Evolutionary conservation across 1,140 invertebrate species (phyloP).

Genomic region (Euura saliciscinereae): DNA sequence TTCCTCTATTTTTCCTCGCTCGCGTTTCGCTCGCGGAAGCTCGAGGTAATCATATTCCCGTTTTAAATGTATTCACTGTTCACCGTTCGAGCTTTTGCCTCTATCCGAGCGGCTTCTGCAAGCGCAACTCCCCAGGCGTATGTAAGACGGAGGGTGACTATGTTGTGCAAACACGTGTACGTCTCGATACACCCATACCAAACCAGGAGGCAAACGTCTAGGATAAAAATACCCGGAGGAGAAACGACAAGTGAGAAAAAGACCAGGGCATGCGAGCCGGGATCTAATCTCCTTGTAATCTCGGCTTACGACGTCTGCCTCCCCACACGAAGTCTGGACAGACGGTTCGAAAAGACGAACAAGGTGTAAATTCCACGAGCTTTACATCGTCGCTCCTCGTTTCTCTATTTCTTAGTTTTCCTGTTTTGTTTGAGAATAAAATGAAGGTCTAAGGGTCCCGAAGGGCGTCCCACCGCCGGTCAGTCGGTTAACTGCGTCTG

Average conservation of each 20-base stretch:
- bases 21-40: constrained; percentile 3
- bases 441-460: background rate
- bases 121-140: background rate
- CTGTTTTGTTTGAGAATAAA: background rate
- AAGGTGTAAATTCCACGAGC: background rate
- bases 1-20: constrained; percentile 14
- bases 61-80: constrained; percentile 54
- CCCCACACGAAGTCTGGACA: background rate
- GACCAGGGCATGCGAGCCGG: constrained; percentile 43
- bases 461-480: constrained; percentile 7
- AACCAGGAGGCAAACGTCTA: too few relatives aligned
- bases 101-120: background rate
- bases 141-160: background rate
- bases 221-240: background rate
- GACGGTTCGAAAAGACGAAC: background rate
- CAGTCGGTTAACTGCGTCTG: constrained; percentile 52
- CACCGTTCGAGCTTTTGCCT: constrained; percentile 24
- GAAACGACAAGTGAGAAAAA: constrained; percentile 25
- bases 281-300: constrained; percentile 49
- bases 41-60: constrained; percentile 53
- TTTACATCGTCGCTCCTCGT: background rate
- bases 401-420: background rate
- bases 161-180: background rate
- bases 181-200: background rate
- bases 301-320: constrained; percentile 20